A percentile compares a stretch with the other conserved stretches of the same genome.
Conservation (phyloP, 2,888 invertebrate genomes). For the Spodoptera exigua region DNA sequence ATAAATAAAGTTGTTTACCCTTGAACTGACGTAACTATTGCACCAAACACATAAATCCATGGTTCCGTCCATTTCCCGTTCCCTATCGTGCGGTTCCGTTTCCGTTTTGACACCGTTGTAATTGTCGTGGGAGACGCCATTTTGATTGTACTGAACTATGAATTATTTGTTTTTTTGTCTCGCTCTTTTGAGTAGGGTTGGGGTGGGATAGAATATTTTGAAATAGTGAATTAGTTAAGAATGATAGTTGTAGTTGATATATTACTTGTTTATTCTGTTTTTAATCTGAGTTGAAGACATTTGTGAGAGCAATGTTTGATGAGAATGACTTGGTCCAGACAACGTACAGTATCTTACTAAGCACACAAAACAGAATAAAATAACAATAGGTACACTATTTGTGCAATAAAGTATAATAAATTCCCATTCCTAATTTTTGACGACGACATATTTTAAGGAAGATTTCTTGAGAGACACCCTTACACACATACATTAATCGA, state of each 20-base stretch:
- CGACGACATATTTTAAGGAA: too few species aligned
- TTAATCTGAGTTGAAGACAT: too few species aligned
- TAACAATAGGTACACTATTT: too few species aligned
- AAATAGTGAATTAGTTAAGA: constrained; percentile 28
- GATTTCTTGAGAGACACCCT: too few species aligned
- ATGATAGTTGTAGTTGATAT: constrained; percentile 46
- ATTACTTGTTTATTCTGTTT: neutral
- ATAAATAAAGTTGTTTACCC: constrained; percentile 57
- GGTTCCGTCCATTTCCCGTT: constrained; percentile 61
- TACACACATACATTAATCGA: too few species aligned
- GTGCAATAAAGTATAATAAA: too few species aligned
- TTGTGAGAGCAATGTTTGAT: too few species aligned
- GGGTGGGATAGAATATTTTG: constrained; percentile 54
- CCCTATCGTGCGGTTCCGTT: constrained; percentile 72
- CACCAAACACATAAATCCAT: constrained; percentile 65
- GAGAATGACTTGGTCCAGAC: too few species aligned
- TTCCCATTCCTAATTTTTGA: too few species aligned
- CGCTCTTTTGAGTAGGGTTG: constrained; percentile 47
- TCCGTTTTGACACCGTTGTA: constrained; percentile 82
- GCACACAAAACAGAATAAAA: too few species aligned
- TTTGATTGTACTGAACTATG: constrained; percentile 69
- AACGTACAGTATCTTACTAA: too few species aligned
- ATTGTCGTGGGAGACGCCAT: constrained; percentile 79
- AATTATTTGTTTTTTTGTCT: constrained; percentile 65
- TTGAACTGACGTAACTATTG: constrained; percentile 50